These are phyloP conservation scores for Agrotis ipsilon DNA, from an alignment of 2,888 invertebrate species.

Conservation along the genomic window DNA sequence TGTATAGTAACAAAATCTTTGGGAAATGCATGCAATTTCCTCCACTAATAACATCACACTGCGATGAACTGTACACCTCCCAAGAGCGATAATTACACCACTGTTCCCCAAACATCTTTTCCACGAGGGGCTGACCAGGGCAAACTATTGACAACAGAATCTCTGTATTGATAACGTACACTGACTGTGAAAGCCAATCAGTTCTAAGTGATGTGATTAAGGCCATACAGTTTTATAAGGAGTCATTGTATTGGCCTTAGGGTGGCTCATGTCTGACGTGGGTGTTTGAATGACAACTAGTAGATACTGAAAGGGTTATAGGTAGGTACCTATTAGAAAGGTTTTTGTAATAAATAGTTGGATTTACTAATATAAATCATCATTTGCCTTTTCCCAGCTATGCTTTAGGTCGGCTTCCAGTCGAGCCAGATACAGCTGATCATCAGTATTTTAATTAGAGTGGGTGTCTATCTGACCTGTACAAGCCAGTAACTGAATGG, in stretches of 20 bases:
- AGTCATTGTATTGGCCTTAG: not conserved
- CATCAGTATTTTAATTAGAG: too few relatives aligned
- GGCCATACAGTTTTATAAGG: not conserved
- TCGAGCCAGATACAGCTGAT: too few relatives aligned
- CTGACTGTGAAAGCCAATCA: constrained; percentile 27
- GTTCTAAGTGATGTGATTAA: constrained; percentile 15
- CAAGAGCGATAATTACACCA: constrained; percentile 18
- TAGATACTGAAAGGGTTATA: not conserved
- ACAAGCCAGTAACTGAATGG: too few relatives aligned
- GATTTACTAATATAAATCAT: not conserved
- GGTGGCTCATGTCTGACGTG: not conserved
- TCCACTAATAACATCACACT: constrained; percentile 14
- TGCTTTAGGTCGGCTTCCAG: too few relatives aligned
- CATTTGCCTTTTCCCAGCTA: too few relatives aligned
- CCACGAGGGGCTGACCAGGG: constrained; percentile 1
- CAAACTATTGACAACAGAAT: constrained; percentile 13
- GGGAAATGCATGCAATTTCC: constrained; percentile 6
- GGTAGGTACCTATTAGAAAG: not conserved
- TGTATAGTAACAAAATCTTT: constrained; percentile 20
- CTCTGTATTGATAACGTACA: constrained; percentile 11
- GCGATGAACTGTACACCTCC: constrained; percentile 8
- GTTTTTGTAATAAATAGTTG: not conserved
- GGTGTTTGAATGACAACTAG: not conserved
- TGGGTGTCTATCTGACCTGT: too few relatives aligned
- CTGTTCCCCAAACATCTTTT: constrained; percentile 16